Evolutionary conservation across 2,113 vertebrate species (phyloP).

Genomic region (Chaetura pelagica): DNA sequence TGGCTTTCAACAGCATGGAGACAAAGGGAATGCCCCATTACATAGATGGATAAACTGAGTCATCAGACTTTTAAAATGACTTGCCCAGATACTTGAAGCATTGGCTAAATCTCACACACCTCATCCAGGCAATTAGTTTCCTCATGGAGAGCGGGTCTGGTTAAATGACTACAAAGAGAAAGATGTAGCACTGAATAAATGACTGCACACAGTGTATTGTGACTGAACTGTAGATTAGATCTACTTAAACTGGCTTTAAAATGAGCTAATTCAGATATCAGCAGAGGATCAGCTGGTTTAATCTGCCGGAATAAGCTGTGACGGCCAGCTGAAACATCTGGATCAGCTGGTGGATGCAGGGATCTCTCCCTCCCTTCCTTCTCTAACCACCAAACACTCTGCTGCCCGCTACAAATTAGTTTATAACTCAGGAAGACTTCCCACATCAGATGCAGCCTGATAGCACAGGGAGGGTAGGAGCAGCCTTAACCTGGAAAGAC

Average conservation of each 20-base stretch:
- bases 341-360: background rate
- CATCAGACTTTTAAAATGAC: slow-evolving; percentile 21
- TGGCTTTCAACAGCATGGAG: slow-evolving; percentile 30
- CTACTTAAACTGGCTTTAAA: background rate
- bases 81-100: slow-evolving; percentile 43
- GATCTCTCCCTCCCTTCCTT: background rate
- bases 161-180: background rate
- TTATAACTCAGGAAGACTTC: slow-evolving; percentile 4
- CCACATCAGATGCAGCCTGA: slow-evolving; percentile 35
- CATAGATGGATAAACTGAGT: slow-evolving; percentile 56
- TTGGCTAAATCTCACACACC: background rate
- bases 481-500: slow-evolving; percentile 59
- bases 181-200: background rate
- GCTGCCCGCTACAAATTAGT: slow-evolving; percentile 61
- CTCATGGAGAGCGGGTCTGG: background rate
- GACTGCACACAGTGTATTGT: background rate
- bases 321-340: fast-evolving
- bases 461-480: slow-evolving; percentile 28
- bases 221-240: slow-evolving; percentile 2
- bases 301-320: background rate
- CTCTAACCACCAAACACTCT: slow-evolving; percentile 22
- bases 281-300: background rate
- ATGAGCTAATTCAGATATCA: background rate
- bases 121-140: slow-evolving; percentile 30
- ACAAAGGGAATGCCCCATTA: slow-evolving; percentile 63